These are phyloP conservation scores for Quadroppia sp. DNA, from an alignment of 2,888 invertebrate species.

Conservation along the genomic window DNA sequence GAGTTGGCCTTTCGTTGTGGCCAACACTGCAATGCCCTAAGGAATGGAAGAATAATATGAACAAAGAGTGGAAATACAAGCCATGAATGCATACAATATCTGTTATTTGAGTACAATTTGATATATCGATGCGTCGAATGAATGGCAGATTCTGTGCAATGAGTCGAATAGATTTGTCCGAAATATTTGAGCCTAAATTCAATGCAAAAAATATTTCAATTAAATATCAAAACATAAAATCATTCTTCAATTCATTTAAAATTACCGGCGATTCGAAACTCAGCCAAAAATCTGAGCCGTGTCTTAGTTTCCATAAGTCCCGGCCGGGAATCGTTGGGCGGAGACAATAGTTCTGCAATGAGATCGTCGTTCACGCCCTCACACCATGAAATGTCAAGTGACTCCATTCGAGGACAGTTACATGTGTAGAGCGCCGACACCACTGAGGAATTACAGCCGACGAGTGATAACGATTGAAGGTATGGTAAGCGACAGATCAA, in stretches of 20 bases:
- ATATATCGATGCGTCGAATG: slow-evolving; percentile 73
- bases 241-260: no score
- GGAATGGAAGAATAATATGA: neutral
- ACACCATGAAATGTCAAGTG: slow-evolving; percentile 77
- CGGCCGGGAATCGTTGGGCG: slow-evolving; percentile 78
- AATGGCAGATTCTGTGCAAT: slow-evolving; percentile 51
- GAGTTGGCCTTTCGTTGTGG: slow-evolving; percentile 59
- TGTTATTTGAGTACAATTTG: slow-evolving; percentile 76
- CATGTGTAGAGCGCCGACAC: slow-evolving; percentile 57
- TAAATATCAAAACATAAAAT: neutral
- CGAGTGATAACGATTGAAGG: slow-evolving; percentile 71
- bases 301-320: slow-evolving; percentile 64
- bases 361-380: slow-evolving; percentile 77
- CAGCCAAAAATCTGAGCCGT: slow-evolving; percentile 69
- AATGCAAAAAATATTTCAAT: neutral
- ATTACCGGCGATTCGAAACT: slow-evolving; percentile 63
- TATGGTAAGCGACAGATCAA: slow-evolving; percentile 78
- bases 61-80: neutral
- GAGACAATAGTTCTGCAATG: slow-evolving; percentile 75
- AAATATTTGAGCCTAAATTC: slow-evolving; percentile 71
- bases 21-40: slow-evolving; percentile 27
- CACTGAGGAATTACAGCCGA: slow-evolving; percentile 57
- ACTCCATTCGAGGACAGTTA: slow-evolving; percentile 69
- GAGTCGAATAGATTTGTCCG: slow-evolving; percentile 70
- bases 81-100: slow-evolving; percentile 62